These are phyloP conservation scores for Myzus persicae DNA, from an alignment of 1,140 invertebrate genomes.

Conservation along the genomic window DNA sequence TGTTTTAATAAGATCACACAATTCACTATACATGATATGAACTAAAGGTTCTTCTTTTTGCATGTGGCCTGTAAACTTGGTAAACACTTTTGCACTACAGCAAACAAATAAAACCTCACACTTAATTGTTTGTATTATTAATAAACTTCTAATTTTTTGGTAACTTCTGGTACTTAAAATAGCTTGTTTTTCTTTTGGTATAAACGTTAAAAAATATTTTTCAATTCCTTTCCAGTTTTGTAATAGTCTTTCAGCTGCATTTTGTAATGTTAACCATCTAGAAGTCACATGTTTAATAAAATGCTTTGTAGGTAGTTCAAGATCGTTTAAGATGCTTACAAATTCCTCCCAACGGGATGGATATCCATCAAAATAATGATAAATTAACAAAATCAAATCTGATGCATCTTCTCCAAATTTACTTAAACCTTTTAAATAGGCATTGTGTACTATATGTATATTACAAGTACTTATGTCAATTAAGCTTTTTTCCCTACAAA, in stretches of 20 bases:
- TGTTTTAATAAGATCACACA: neutral
- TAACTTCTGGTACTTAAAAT: neutral
- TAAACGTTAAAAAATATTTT: conserved; percentile 5
- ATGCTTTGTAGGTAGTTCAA: neutral
- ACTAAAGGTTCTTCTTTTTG: neutral
- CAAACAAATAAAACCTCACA: conserved; percentile 1
- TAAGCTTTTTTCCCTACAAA: neutral
- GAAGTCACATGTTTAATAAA: neutral
- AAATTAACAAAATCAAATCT: neutral
- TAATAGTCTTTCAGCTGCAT: neutral
- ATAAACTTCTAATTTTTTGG: conserved; percentile 30
- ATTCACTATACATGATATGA: neutral
- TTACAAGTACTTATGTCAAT: neutral
- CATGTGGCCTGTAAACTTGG: neutral
- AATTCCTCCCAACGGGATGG: neutral
- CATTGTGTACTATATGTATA: neutral
- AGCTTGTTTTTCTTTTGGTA: neutral
- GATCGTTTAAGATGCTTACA: neutral
- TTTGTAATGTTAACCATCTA: conserved; percentile 9
- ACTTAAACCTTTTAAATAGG: neutral
- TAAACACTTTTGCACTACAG: conserved; percentile 4
- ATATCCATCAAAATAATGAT: conserved; percentile 13
- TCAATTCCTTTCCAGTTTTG: neutral
- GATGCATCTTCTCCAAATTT: conserved; percentile 28
- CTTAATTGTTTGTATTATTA: neutral